Evolutionary conservation across 2,113 vertebrate species (phyloP).

Genomic region (cattle (Bos taurus)): DNA sequence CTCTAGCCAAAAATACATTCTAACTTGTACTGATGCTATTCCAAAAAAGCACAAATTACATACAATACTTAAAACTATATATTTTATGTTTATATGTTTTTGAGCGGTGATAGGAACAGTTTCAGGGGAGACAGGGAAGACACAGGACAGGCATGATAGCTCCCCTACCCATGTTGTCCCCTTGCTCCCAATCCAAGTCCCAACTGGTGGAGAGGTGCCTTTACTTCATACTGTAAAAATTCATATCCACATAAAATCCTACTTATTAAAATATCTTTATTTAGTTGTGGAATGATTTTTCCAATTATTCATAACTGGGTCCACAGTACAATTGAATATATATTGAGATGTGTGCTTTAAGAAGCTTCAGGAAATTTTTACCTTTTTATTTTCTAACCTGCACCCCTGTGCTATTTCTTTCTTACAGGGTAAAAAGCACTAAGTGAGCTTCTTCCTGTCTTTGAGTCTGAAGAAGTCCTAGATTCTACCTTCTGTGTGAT

Average conservation of each 20-base stretch:
- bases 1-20: neutral
- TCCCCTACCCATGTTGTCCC: rapidly evolving
- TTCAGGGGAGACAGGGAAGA: neutral
- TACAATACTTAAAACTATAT: neutral
- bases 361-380: neutral
- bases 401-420: neutral
- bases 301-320: neutral
- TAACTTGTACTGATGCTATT: neutral
- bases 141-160: rapidly evolving
- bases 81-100: neutral
- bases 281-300: neutral
- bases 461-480: neutral
- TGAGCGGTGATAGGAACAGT: neutral
- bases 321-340: neutral
- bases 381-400: neutral
- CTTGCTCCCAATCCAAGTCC: neutral
- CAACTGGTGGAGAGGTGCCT: neutral
- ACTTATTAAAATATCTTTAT: neutral
- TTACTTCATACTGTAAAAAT: neutral
- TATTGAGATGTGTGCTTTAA: neutral
- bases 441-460: neutral
- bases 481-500: neutral
- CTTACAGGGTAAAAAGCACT: neutral
- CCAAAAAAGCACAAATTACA: neutral
- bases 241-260: neutral